Evolutionary conservation across 2,888 invertebrate genomes (phyloP).

Genomic region (Omphaloscelis lunosa): DNA sequence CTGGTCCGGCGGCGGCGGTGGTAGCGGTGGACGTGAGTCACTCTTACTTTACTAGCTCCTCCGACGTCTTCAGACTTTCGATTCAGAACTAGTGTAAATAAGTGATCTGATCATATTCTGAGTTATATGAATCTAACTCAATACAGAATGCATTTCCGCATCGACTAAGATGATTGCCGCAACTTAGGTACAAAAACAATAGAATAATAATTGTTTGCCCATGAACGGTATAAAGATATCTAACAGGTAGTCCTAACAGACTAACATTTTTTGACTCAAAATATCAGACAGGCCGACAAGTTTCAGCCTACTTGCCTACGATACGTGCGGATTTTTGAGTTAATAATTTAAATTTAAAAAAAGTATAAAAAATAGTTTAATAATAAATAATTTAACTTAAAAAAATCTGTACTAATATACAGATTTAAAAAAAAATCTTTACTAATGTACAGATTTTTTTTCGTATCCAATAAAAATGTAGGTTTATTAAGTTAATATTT

Average conservation of each 20-base stretch:
- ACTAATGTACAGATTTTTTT: too few species aligned
- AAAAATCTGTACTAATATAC: too few species aligned
- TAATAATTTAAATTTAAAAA: too few species aligned
- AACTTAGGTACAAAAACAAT: not conserved
- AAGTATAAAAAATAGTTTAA: too few species aligned
- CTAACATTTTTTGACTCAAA: too few species aligned
- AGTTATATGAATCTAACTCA: not conserved
- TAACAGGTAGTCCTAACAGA: not conserved
- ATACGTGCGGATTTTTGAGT: not conserved
- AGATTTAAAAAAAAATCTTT: too few species aligned
- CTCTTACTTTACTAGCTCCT: not conserved
- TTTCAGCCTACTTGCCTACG: not conserved
- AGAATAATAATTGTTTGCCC: not conserved
- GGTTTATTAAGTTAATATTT: not conserved
- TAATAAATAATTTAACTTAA: too few species aligned
- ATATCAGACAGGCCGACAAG: not conserved
- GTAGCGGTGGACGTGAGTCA: constrained; percentile 59
- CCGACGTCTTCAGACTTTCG: not conserved
- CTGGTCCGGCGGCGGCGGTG: constrained; percentile 70
- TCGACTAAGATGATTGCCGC: not conserved
- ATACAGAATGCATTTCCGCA: not conserved
- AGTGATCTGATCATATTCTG: not conserved
- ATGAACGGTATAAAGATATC: not conserved
- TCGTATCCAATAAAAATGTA: not conserved
- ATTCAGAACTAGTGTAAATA: not conserved